Evolutionary conservation across 2,888 invertebrate species (phyloP), one percentile per base, ranked within the genome.

Genomic region (Parapristionchus giblindavisi): DNA sequence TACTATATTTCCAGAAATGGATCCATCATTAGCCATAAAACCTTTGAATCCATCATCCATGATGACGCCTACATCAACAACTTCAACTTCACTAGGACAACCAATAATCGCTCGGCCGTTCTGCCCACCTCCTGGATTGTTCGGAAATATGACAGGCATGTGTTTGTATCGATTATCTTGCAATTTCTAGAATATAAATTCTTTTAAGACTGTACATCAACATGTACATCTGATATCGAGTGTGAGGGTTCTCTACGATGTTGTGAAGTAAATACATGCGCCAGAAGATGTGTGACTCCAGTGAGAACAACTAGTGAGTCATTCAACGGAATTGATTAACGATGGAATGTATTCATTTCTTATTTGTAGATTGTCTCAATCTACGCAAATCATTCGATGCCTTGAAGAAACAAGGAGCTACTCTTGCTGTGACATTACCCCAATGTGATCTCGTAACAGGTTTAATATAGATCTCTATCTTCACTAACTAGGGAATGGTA

Each of bases 231-330:
- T 27, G 65, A 65, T 29, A 14, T 65, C 27, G 65, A 65, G 5
- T 65, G 65, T 17, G 65, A 65, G 48, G 65, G 65, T 11, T 24
- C 65, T 40, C 40, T 65, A 17, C 40, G 65, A 48, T 65, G 65
- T 21, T 65, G 65, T 21, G 65, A 65, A 29, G 65, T 65, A 27
- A 65, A 65, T 48, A 32, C 43, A 1, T 65, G 65, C 29, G n/a
- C 65, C 5, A n/a, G 65, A 29, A 48, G 65, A 65, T 81, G 81
- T 43, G 75, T 77, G 11, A 61, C 65, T 27, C 79, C 79, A 2
- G 71, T 77, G 21, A 73, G 70, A 29, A 70, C 81, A 2, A 81
- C 81, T 14, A 81, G 81, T 81, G n/a, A 76, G 76, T 54, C 24
- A 52, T 36, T 54, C 27, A 36, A 27, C 36, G 40, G 27, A 48